Conservation (phyloP, 2,113 vertebrate species). For the Bagarius yarrelli region DNA sequence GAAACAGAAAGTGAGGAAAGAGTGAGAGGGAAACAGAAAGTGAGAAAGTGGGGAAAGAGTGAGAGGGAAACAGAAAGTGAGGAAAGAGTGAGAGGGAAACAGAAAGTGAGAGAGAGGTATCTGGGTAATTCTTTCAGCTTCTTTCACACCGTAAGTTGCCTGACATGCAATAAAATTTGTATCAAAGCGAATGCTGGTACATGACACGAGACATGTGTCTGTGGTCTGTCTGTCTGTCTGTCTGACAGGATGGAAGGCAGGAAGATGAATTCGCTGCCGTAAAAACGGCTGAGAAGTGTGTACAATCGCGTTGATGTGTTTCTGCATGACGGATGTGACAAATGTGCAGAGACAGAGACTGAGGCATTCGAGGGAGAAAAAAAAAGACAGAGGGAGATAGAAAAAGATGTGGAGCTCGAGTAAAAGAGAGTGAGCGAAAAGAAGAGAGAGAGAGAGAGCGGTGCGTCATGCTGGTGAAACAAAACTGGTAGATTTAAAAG, state of each 20-base stretch:
- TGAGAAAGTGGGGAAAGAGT: no score
- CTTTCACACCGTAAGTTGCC: neutral
- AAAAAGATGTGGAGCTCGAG: no score
- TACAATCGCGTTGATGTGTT: conserved; percentile 23
- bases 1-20: no score
- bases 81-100: no score
- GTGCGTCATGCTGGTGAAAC: neutral
- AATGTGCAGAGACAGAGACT: conserved; percentile 43
- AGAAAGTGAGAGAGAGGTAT: neutral
- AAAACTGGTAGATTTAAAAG: neutral
- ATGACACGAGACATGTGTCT: no score
- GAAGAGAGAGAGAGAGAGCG: neutral
- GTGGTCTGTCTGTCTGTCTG: neutral
- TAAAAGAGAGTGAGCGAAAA: no score
- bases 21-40: no score
- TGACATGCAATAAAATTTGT: neutral
- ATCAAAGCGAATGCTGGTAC: no score
- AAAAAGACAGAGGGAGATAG: conserved; percentile 33
- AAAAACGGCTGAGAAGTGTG: neutral
- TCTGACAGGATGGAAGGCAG: neutral
- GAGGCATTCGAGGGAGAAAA: conserved; percentile 9
- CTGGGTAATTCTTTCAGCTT: conserved; percentile 29
- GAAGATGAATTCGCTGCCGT: neutral
- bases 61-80: no score
- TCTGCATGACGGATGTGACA: conserved; percentile 30